A percentile compares a stretch with the other conserved stretches of the same genome.
Conservation (phyloP, 1,140 invertebrate genomes). For the Trachelipus rathkii region DNA sequence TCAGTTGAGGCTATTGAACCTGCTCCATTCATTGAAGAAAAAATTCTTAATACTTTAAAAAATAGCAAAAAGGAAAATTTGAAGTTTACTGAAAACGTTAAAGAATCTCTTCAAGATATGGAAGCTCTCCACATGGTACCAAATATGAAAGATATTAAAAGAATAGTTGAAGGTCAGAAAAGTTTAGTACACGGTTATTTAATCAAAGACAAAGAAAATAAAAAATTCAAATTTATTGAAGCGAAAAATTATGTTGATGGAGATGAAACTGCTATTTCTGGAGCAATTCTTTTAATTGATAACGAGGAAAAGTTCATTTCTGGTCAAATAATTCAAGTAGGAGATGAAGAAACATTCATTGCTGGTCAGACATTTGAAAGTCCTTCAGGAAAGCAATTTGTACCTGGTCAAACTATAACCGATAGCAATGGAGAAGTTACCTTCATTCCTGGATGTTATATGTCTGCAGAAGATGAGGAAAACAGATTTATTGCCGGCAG, state of each 20-base stretch:
- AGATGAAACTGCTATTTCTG: slow-evolving; percentile 56
- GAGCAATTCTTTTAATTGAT: slow-evolving; percentile 62
- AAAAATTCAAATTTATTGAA: slow-evolving; percentile 36
- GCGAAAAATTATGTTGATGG: slow-evolving; percentile 53
- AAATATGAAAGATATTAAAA: slow-evolving; percentile 34
- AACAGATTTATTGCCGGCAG: slow-evolving; percentile 51
- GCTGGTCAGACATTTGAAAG: slow-evolving; percentile 50
- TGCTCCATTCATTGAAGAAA: slow-evolving; percentile 29
- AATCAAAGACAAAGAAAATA: slow-evolving; percentile 39
- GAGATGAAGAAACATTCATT: slow-evolving; percentile 47
- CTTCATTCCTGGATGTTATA: slow-evolving; percentile 44
- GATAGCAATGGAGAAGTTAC: slow-evolving; percentile 35
- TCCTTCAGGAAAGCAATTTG: slow-evolving; percentile 45
- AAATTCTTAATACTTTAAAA: slow-evolving; percentile 26
- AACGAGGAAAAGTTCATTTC: slow-evolving; percentile 55
- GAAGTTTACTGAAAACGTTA: slow-evolving; percentile 36
- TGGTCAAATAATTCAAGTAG: slow-evolving; percentile 48
- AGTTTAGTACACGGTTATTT: slow-evolving; percentile 44
- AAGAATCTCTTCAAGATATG: slow-evolving; percentile 28
- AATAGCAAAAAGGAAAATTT: slow-evolving; percentile 29
- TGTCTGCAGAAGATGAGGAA: slow-evolving; percentile 32
- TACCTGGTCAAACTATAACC: slow-evolving; percentile 46
- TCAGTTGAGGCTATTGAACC: slow-evolving; percentile 37
- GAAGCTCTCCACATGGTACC: slow-evolving; percentile 30
- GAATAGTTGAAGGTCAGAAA: slow-evolving; percentile 31